These are phyloP conservation scores for Semotilus atromaculatus DNA, from an alignment of 2,797 vertebrate genomes.

Conservation along the genomic window DNA sequence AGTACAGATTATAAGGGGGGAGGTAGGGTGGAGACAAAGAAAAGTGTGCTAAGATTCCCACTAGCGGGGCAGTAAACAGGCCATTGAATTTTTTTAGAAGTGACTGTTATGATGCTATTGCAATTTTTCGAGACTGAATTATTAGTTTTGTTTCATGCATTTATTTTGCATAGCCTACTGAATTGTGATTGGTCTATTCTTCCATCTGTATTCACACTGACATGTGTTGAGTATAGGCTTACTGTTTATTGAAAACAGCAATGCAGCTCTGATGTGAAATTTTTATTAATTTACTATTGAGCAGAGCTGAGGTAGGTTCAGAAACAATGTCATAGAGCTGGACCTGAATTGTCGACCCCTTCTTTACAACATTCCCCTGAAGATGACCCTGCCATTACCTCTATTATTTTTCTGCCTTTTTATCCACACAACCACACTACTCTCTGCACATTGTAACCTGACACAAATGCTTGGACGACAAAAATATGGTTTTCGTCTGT, in stretches of 20 bases:
- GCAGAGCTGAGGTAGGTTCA: too few species aligned
- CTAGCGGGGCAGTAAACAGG: too few species aligned
- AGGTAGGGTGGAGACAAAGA: too few species aligned
- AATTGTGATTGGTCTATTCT: background rate
- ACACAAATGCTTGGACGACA: background rate
- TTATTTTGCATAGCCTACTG: background rate
- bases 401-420: background rate
- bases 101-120: background rate
- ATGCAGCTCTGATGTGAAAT: background rate
- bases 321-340: background rate
- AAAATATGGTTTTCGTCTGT: background rate
- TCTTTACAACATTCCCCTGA: background rate
- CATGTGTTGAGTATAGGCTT: background rate
- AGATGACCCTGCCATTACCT: background rate
- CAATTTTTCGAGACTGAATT: background rate
- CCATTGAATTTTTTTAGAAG: background rate
- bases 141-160: background rate
- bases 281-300: background rate
- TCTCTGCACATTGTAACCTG: background rate
- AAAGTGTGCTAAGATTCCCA: too few species aligned
- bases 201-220: background rate
- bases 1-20: too few species aligned
- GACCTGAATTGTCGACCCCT: background rate
- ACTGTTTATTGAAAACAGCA: background rate
- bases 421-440: background rate